Percentiles rank a stretch among this genome's conserved stretches.
Conservation (phyloP, 2,888 invertebrate species). For the Vannuccia rotundouncinata region DNA sequence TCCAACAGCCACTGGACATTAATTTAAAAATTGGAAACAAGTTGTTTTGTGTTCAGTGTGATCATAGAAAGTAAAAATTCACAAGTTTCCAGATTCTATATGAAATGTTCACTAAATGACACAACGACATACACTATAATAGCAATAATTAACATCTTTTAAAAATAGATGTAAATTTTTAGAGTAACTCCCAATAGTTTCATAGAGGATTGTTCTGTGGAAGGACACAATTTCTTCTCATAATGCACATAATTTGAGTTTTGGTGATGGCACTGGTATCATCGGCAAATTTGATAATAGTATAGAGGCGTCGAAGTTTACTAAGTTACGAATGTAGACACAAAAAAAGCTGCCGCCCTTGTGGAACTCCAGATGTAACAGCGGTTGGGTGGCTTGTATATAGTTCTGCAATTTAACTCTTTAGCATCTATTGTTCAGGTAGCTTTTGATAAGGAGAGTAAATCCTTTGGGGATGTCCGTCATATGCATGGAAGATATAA, state of each 20-base stretch:
- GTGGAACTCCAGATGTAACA: conserved; percentile 12
- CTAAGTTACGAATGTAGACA: not conserved
- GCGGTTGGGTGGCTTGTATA: conserved; percentile 2
- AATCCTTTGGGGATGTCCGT: not conserved
- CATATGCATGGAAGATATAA: not conserved
- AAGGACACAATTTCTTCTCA: not conserved
- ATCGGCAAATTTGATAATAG: conserved; percentile 11
- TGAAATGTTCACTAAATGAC: too few relatives aligned
- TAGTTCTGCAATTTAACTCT: conserved; percentile 14
- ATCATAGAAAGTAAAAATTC: too few relatives aligned
- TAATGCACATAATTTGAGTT: conserved; percentile 2
- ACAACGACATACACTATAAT: too few relatives aligned
- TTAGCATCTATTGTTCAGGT: conserved; percentile 12
- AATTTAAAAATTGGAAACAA: too few relatives aligned
- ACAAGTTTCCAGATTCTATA: too few relatives aligned
- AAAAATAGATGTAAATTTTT: too few relatives aligned
- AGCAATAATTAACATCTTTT: too few relatives aligned
- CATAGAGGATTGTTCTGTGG: conserved; percentile 20
- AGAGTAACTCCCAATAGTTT: not conserved
- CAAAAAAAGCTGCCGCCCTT: not conserved
- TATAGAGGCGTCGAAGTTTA: conserved; percentile 20
- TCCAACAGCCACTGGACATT: too few relatives aligned
- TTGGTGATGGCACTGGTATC: conserved; percentile 15
- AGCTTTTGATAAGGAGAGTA: not conserved
- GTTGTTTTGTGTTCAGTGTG: too few relatives aligned